phyloP scores from a whole-genome alignment of 2,888 invertebrate species.

The Xanthorhoe designata region DNA sequence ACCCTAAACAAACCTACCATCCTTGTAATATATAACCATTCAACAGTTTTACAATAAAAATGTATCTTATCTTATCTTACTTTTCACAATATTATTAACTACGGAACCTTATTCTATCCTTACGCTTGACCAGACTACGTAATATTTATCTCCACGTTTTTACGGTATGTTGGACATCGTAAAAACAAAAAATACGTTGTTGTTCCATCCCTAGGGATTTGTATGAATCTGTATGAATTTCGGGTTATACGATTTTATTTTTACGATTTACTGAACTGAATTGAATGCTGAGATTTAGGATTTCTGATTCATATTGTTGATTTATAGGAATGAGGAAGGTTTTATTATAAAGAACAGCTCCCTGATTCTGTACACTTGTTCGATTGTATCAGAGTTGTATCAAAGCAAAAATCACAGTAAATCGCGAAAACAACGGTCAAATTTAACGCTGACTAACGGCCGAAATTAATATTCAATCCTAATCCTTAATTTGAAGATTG shows the following conservation, averaged over 20 bases:
- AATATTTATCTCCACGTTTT: constrained; percentile 34
- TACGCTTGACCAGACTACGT: constrained; percentile 21
- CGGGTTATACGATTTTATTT: constrained; percentile 16
- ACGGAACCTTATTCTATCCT: constrained; percentile 18
- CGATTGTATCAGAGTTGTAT: too few relatives aligned
- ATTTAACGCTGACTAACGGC: too few relatives aligned
- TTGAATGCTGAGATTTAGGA: constrained; percentile 9
- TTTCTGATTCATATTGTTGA: neutral
- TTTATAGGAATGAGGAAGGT: neutral
- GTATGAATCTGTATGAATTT: constrained; percentile 33
- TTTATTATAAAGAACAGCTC: neutral
- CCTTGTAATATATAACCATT: too few relatives aligned
- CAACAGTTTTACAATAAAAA: too few relatives aligned
- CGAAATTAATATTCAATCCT: too few relatives aligned
- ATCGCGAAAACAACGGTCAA: too few relatives aligned
- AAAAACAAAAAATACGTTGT: constrained; percentile 42
- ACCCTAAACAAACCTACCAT: too few relatives aligned
- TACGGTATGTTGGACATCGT: constrained; percentile 42
- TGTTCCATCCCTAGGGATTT: constrained; percentile 30
- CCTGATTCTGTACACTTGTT: too few relatives aligned
- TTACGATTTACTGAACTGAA: constrained; percentile 10
- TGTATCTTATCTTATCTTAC: too few relatives aligned
- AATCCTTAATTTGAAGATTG: too few relatives aligned
- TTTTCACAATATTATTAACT: neutral
- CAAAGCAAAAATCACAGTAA: too few relatives aligned